phyloP scores from a whole-genome alignment of 2,888 invertebrate genomes.

The Cistogaster globosa region DNA sequence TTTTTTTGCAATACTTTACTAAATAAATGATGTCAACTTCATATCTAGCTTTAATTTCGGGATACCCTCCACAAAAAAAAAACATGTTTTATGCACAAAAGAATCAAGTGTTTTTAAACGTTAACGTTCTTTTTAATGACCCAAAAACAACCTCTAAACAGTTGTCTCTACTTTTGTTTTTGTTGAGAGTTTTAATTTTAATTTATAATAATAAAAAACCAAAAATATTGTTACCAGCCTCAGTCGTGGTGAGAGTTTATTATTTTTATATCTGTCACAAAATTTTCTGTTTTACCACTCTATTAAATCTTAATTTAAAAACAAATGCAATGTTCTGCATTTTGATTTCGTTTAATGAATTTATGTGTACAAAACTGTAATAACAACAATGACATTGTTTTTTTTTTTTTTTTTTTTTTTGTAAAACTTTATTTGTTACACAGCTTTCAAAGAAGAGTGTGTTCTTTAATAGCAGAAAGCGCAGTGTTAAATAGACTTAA shows the following conservation, averaged over 20 bases:
- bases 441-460: neutral
- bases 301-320: neutral
- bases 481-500: neutral
- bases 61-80: too few relatives aligned
- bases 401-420: neutral
- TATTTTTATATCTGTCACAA: constrained; percentile 18
- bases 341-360: constrained; percentile 14
- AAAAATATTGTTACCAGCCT: neutral
- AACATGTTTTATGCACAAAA: too few relatives aligned
- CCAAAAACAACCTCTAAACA: neutral
- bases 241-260: neutral
- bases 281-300: constrained; percentile 18
- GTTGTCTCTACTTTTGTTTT: neutral
- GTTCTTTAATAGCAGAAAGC: neutral
- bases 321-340: constrained; percentile 45
- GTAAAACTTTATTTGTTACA: neutral
- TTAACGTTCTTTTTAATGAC: neutral
- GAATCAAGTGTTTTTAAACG: too few relatives aligned
- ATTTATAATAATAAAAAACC: neutral
- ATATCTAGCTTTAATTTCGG: too few relatives aligned
- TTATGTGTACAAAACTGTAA: too few relatives aligned
- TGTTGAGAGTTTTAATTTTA: neutral
- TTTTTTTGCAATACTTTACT: too few relatives aligned
- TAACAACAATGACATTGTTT: constrained; percentile 18
- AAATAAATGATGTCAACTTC: too few relatives aligned